These are phyloP conservation scores for Desmodus rotundus DNA, from an alignment of 2,113 vertebrate genomes.

Conservation along the genomic window DNA sequence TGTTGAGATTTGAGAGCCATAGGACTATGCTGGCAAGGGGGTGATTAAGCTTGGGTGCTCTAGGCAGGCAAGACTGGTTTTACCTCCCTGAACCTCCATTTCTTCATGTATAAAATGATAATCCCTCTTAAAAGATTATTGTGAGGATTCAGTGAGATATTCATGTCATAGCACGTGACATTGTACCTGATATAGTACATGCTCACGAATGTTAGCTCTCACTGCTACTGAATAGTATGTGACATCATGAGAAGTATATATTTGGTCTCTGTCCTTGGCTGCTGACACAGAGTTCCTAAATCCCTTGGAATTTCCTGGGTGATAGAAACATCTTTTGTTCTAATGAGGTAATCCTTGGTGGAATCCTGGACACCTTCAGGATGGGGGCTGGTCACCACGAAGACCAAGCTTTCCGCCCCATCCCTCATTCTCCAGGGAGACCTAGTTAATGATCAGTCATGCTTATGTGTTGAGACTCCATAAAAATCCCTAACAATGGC, in stretches of 20 bases:
- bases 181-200: fast-evolving
- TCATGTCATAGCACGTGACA: not conserved
- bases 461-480: not conserved
- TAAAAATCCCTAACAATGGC: not conserved
- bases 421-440: not conserved
- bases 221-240: not conserved
- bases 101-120: not conserved
- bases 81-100: not conserved
- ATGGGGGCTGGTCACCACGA: not conserved
- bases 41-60: not conserved
- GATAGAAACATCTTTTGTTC: not conserved
- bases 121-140: not conserved
- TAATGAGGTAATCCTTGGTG: not conserved
- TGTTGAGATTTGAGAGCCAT: not conserved
- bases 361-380: not conserved
- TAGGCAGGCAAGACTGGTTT: not conserved
- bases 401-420: not conserved
- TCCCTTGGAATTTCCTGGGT: not conserved
- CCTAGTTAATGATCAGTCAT: not conserved
- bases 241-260: not conserved
- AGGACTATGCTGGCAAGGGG: not conserved
- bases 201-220: not conserved
- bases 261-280: not conserved
- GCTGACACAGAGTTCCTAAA: not conserved
- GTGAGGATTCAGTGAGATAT: not conserved